These are phyloP conservation scores for Phataginus tricuspis DNA, from an alignment of 2,797 vertebrate species.

Conservation along the genomic window DNA sequence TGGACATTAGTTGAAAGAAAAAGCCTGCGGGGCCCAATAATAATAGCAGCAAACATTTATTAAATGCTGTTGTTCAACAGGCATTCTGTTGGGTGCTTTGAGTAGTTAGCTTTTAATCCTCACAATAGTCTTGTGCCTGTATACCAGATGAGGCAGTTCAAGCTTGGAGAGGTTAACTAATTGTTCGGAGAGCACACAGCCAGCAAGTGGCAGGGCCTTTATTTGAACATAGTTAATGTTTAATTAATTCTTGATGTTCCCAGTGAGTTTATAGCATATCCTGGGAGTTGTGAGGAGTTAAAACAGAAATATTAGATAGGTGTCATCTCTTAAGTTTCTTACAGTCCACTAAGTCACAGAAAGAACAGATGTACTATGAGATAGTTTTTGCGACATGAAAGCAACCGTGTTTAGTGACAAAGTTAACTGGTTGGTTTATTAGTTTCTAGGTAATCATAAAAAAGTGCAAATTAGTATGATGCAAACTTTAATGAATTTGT, in stretches of 20 bases:
- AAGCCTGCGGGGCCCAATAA: background rate
- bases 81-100: background rate
- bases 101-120: conserved; percentile 21
- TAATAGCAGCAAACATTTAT: background rate
- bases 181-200: background rate
- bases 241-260: conserved; percentile 13
- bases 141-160: background rate
- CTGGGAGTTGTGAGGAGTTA: background rate
- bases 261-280: background rate
- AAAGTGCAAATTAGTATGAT: background rate
- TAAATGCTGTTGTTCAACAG: background rate
- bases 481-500: background rate
- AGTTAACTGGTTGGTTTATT: conserved; percentile 6
- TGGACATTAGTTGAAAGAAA: background rate
- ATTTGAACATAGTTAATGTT: conserved; percentile 19
- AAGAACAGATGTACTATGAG: background rate
- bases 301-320: background rate
- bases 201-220: background rate
- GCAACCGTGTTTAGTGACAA: conserved; percentile 8
- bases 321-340: background rate
- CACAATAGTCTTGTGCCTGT: background rate
- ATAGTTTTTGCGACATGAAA: background rate
- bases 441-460: conserved; percentile 6
- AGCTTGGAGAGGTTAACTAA: background rate
- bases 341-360: background rate